phyloP scores from a whole-genome alignment of 2,888 invertebrate genomes.

The Rhodophaea formosa region DNA sequence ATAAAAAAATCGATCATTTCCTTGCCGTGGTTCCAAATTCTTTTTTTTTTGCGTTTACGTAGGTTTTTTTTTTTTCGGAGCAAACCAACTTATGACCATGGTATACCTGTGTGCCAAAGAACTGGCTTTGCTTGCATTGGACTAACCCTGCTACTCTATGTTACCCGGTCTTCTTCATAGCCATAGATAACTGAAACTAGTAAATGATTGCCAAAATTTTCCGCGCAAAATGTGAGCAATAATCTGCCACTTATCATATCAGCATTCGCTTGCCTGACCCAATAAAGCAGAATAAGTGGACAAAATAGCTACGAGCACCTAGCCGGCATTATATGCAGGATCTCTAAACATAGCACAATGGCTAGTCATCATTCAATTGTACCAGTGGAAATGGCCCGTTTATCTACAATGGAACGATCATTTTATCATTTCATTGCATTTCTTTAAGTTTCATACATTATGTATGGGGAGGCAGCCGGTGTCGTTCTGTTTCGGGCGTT shows the following conservation, averaged over 20 bases:
- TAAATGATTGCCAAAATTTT: slow-evolving; percentile 1
- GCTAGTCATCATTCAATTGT: slow-evolving; percentile 77
- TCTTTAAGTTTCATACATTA: slow-evolving; percentile 75
- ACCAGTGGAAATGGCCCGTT: slow-evolving; percentile 69
- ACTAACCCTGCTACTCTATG: no score
- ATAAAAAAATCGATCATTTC: no score
- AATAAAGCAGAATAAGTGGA: slow-evolving; percentile 67
- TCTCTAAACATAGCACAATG: slow-evolving; percentile 80
- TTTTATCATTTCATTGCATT: slow-evolving; percentile 67
- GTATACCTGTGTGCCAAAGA: no score
- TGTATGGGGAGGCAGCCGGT: slow-evolving; percentile 43
- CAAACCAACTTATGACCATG: no score
- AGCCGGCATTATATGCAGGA: slow-evolving; percentile 72
- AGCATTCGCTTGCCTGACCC: slow-evolving; percentile 61
- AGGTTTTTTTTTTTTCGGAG: no score
- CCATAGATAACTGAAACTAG: no score
- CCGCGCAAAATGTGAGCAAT: slow-evolving; percentile 20
- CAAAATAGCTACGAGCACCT: slow-evolving; percentile 60
- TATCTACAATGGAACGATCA: slow-evolving; percentile 67
- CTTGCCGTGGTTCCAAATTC: no score
- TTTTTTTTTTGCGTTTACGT: no score
- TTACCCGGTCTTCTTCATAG: no score
- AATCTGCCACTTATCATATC: slow-evolving; percentile 49
- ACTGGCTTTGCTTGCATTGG: no score
- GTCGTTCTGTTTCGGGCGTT: slow-evolving; percentile 21